A percentile compares a stretch with the other conserved stretches of the same genome.
Evolutionary conservation across 2,113 vertebrate species (phyloP).

Genomic region (Alexandromys fortis): DNA sequence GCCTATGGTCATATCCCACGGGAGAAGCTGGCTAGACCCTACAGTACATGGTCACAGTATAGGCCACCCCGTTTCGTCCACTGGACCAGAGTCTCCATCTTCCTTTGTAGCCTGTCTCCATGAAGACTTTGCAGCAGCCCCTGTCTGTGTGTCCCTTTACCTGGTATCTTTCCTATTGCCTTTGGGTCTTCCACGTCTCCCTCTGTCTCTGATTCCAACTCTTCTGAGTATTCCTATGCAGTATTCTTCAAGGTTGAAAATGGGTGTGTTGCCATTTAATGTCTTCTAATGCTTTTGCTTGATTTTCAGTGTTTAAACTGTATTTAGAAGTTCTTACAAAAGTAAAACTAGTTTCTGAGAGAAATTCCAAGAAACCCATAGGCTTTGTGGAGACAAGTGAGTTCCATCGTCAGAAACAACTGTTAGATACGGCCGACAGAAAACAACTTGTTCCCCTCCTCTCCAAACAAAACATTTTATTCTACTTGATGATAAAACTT

Average conservation of each 20-base stretch:
- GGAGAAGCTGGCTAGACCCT: conserved; percentile 8
- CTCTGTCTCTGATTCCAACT: not conserved
- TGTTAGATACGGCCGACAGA: not conserved
- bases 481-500: not conserved
- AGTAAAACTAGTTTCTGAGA: conserved; percentile 10
- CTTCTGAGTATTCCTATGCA: not conserved
- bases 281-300: conserved; percentile 4
- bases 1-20: not conserved
- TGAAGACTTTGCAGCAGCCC: not conserved
- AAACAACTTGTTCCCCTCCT: not conserved
- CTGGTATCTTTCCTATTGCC: not conserved
- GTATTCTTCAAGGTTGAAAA: not conserved
- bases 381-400: not conserved
- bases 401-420: not conserved
- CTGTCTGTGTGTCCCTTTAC: not conserved
- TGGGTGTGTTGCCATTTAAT: not conserved
- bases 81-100: not conserved
- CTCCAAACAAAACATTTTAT: not conserved
- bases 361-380: not conserved
- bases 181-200: not conserved
- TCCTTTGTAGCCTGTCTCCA: not conserved
- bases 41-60: not conserved
- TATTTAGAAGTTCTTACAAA: conserved; percentile 23
- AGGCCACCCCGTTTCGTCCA: not conserved
- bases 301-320: not conserved